These are phyloP conservation scores for Leucophenga varia DNA, from an alignment of 1,140 invertebrate genomes.

Conservation along the genomic window DNA sequence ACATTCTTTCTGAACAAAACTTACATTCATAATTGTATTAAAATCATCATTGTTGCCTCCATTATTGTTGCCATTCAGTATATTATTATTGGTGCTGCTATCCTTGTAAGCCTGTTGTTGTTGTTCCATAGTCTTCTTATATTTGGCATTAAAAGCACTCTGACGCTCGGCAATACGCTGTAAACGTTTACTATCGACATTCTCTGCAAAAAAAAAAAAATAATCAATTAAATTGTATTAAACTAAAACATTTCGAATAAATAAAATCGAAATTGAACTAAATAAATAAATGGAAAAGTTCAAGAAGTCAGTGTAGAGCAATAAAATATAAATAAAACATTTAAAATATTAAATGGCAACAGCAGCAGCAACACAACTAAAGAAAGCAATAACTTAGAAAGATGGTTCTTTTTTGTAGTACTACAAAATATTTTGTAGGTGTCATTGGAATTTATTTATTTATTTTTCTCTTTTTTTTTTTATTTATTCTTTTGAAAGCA, in stretches of 20 bases:
- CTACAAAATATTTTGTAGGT: slow-evolving; percentile 2
- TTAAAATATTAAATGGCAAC: too few species aligned
- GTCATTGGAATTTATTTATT: too few species aligned
- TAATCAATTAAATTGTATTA: too few species aligned
- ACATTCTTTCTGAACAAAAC: too few species aligned
- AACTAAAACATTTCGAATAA: too few species aligned
- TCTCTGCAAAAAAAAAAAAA: slow-evolving; percentile 58
- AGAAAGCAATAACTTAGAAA: background rate
- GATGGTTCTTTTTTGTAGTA: background rate
- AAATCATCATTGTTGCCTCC: slow-evolving; percentile 51
- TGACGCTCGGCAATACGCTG: slow-evolving; percentile 64
- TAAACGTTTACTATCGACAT: slow-evolving; percentile 62
- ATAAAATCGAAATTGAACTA: too few species aligned
- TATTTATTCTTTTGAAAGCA: too few species aligned
- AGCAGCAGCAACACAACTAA: too few species aligned
- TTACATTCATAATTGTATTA: slow-evolving; percentile 56
- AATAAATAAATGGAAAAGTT: too few species aligned
- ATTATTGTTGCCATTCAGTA: slow-evolving; percentile 45
- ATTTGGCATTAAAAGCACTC: slow-evolving; percentile 67
- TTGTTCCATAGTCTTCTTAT: slow-evolving; percentile 61
- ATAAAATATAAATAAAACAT: too few species aligned
- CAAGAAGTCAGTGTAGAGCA: too few species aligned
- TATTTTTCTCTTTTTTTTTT: background rate
- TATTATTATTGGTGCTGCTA: slow-evolving; percentile 52
- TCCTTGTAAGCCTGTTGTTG: slow-evolving; percentile 49